These are phyloP conservation scores for Zaprionus nigranus DNA, from an alignment of 1,140 invertebrate species.

Conservation along the genomic window DNA sequence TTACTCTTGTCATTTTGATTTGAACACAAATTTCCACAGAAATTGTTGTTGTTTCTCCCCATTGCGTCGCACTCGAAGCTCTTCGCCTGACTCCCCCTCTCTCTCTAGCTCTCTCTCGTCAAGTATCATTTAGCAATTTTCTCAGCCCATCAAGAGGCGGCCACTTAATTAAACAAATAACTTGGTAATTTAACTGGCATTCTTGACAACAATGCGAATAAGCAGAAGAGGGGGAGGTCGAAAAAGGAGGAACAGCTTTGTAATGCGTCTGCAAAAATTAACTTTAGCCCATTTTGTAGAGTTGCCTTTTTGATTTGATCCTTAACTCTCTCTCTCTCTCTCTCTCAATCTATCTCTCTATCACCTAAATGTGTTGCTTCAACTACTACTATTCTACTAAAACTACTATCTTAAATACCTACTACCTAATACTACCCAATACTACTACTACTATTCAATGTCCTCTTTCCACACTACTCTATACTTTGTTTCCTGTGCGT, in stretches of 20 bases:
- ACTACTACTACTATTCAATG: slow-evolving; percentile 35
- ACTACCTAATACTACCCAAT: slow-evolving; percentile 59
- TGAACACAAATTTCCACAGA: slow-evolving; percentile 75
- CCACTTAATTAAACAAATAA: slow-evolving; percentile 81
- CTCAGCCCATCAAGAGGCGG: slow-evolving; percentile 51
- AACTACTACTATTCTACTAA: slow-evolving; percentile 28
- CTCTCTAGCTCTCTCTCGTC: slow-evolving; percentile 13
- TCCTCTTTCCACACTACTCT: slow-evolving; percentile 40
- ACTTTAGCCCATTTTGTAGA: slow-evolving; percentile 44
- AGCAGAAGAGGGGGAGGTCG: slow-evolving; percentile 2
- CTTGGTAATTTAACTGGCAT: slow-evolving; percentile 73
- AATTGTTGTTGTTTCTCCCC: slow-evolving; percentile 81
- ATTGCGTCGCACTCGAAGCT: slow-evolving; percentile 67
- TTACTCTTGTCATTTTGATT: slow-evolving; percentile 70
- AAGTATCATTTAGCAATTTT: slow-evolving; percentile 70
- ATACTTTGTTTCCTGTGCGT: slow-evolving; percentile 28
- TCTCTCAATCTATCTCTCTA: background rate
- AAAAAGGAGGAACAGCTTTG: slow-evolving; percentile 34
- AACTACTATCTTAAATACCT: slow-evolving; percentile 34
- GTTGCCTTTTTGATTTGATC: slow-evolving; percentile 40
- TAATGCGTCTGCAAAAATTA: slow-evolving; percentile 53
- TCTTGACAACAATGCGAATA: slow-evolving; percentile 40
- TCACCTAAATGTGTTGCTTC: slow-evolving; percentile 75
- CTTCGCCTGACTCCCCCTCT: background rate
- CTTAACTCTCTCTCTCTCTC: slow-evolving; percentile 17